Conservation (phyloP, 2,888 invertebrate genomes). For the Parapristionchus giblindavisi region DNA sequence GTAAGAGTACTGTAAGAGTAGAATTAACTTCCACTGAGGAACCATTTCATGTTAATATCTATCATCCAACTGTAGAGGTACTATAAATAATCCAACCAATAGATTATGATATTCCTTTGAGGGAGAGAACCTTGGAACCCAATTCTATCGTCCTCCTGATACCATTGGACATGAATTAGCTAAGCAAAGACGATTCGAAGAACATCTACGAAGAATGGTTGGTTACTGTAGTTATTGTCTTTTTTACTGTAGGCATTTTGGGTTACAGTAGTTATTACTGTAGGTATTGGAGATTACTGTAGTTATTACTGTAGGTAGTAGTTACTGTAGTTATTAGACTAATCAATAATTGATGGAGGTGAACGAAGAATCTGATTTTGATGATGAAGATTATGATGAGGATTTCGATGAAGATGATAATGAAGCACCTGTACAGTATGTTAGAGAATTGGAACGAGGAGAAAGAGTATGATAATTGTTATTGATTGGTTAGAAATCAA, state of each 20-base stretch:
- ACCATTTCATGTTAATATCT: slow-evolving; percentile 23
- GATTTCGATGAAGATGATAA: slow-evolving; percentile 23
- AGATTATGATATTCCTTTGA: background rate
- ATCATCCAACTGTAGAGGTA: slow-evolving; percentile 32
- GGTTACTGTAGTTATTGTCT: too few species aligned
- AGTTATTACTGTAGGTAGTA: too few species aligned
- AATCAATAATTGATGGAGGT: background rate
- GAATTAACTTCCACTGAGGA: slow-evolving; percentile 8
- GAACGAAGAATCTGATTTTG: slow-evolving; percentile 27
- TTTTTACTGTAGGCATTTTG: too few species aligned
- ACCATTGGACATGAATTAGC: slow-evolving; percentile 9
- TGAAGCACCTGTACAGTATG: background rate
- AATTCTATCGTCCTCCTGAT: slow-evolving; percentile 10
- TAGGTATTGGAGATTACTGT: too few species aligned
- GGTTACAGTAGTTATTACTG: too few species aligned
- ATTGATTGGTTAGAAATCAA: background rate
- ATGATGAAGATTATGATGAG: slow-evolving; percentile 23
- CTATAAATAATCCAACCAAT: background rate
- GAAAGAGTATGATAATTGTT: background rate
- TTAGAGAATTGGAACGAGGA: slow-evolving; percentile 2
- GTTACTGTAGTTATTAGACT: too few species aligned
- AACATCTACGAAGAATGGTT: slow-evolving; percentile 27
- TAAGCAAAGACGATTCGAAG: slow-evolving; percentile 12
- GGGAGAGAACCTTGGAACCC: slow-evolving; percentile 5
- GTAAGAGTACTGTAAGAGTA: background rate